Conservation (phyloP, 2,797 vertebrate genomes). For the Sebastes oblongus region DNA sequence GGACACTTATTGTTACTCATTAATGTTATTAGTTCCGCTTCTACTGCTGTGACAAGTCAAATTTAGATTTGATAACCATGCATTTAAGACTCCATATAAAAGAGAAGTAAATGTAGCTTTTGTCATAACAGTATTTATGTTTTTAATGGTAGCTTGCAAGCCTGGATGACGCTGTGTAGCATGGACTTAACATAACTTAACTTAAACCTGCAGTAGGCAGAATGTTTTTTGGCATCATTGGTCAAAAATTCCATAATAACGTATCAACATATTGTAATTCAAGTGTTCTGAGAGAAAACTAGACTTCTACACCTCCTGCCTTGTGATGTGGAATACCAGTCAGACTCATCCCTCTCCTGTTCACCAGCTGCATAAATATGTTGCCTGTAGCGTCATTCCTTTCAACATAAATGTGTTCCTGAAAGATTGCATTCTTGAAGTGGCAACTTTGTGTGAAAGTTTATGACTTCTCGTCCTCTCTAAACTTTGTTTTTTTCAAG, state of each 20-base stretch:
- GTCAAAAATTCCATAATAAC: no score
- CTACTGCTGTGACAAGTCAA: background rate
- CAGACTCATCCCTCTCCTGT: background rate
- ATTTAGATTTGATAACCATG: background rate
- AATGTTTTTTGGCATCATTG: no score
- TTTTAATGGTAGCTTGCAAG: background rate
- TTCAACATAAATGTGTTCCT: conserved; percentile 3
- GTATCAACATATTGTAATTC: no score
- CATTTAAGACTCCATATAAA: background rate
- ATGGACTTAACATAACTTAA: background rate
- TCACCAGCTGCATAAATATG: background rate
- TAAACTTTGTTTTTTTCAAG: background rate
- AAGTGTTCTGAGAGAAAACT: no score
- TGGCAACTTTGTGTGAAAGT: background rate
- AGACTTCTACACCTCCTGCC: background rate
- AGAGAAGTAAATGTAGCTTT: background rate
- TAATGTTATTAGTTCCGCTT: background rate
- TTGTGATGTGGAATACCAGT: background rate
- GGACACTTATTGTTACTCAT: background rate
- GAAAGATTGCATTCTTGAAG: background rate
- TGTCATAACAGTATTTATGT: background rate
- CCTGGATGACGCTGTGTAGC: background rate
- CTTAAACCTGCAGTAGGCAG: no score
- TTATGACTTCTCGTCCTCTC: background rate
- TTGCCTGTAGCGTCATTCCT: background rate